Evolutionary conservation across 2,113 vertebrate species (phyloP).

Genomic region (Embiotoca jacksoni): DNA sequence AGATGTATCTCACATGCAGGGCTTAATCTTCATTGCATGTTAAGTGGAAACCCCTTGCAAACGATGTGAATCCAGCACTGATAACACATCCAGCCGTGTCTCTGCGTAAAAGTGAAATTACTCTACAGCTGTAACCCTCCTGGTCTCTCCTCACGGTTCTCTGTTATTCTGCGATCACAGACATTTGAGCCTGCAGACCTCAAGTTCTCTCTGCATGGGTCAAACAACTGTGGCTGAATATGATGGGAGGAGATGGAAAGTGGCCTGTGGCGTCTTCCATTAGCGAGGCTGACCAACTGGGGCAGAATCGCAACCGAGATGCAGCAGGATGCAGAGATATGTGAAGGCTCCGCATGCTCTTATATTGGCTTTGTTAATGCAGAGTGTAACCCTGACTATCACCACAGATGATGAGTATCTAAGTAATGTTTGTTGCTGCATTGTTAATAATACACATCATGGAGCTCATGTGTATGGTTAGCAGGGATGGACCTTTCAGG

Average conservation of each 20-base stretch:
- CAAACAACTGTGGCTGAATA: slow-evolving; percentile 37
- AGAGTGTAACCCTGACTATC: slow-evolving; percentile 30
- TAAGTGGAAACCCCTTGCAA: slow-evolving; percentile 29
- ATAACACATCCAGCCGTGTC: slow-evolving; percentile 49
- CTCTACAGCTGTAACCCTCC: slow-evolving; percentile 36
- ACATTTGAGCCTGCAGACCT: slow-evolving; percentile 56
- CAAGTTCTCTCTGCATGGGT: slow-evolving; percentile 34
- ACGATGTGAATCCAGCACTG: slow-evolving; percentile 23
- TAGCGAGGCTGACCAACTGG: slow-evolving; percentile 56
- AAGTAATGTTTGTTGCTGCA: slow-evolving; percentile 30
- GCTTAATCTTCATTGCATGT: slow-evolving; percentile 27
- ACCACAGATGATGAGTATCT: slow-evolving; percentile 30
- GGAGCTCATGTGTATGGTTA: background rate
- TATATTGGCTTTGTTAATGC: slow-evolving; percentile 45
- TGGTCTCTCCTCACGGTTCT: slow-evolving; percentile 14
- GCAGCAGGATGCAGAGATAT: slow-evolving; percentile 48
- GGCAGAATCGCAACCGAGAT: slow-evolving; percentile 48
- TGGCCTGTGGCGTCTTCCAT: slow-evolving; percentile 54
- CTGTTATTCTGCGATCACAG: slow-evolving; percentile 35
- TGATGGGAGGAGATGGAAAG: slow-evolving; percentile 42
- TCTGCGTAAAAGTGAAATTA: slow-evolving; percentile 39
- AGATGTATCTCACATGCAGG: slow-evolving; percentile 21
- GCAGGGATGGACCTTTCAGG: too few relatives aligned
- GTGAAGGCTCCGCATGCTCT: slow-evolving; percentile 31
- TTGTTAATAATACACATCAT: slow-evolving; percentile 2